Evolutionary conservation across 2,113 vertebrate species (phyloP), one percentile per base, ranked within the genome.

Genomic region (Antechinus stuartii): DNA sequence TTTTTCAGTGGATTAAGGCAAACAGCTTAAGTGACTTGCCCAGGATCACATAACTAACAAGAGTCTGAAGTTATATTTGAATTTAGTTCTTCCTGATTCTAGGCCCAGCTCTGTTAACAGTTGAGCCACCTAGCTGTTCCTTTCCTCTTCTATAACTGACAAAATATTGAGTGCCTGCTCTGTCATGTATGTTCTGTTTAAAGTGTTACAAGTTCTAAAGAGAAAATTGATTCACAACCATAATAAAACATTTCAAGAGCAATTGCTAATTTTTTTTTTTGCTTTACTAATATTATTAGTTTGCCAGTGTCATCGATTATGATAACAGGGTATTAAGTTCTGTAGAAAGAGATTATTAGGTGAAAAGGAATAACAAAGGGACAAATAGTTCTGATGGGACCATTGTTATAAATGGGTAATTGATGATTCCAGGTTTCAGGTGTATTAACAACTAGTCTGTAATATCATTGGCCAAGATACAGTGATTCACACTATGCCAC

Each of bases 171-270:
- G 1, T 94, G n/a, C 42, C 57, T 96, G 23, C 30, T 3, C 54
- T 95, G 57, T 42, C n/a, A 42, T 22, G 35, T 68, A n/a, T 94
- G 95, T 94, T 90, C 35, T 56, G 89, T 46, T 90, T 27, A 91
- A 90, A 90, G 1, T 92, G 55, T 84, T 11, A 47, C 8, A 55
- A 42, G 92, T 47, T 84, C n/a, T 84, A 94, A 92, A 27, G 61
- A 90, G 52, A 56, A 92, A 30, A 92, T 95, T 93, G 16, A 23
- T 92, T 89, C 92, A 55, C 53, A 50, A 90, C 26, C 49, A 54
- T 76, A 91, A 50, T 90, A 91, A 50, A 5, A 35, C 91, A 27
- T 90, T 93, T 94, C 61, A 90, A 57, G 25, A 95, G 53, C 53
- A n/a, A 27, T 50, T 89, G 12, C 91, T 76, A 42, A 2, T 57